These are phyloP conservation scores for Nasonia oneida DNA, from an alignment of 2,888 invertebrate species.

Conservation along the genomic window DNA sequence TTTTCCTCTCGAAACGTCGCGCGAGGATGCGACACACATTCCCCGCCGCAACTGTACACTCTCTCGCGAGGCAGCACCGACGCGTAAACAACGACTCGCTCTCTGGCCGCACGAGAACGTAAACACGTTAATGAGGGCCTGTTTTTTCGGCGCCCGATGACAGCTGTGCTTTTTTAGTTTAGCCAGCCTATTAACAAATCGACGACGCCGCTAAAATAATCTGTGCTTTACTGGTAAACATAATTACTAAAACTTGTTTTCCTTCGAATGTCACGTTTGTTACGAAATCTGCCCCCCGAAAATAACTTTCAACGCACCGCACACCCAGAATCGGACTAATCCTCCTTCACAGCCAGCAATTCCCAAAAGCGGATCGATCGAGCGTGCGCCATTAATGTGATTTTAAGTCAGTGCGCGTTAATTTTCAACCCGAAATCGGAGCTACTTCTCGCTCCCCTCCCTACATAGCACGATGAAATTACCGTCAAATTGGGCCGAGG, in stretches of 20 bases:
- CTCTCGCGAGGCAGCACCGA: not conserved
- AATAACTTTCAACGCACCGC: not conserved
- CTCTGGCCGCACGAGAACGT: not conserved
- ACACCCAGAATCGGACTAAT: not conserved
- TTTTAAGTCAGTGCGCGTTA: conserved; percentile 11
- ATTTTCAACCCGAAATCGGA: not conserved
- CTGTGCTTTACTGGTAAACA: not conserved
- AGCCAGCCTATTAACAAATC: too few relatives aligned
- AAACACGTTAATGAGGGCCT: conserved; percentile 29
- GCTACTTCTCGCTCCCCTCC: not conserved
- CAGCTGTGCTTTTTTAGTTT: not conserved
- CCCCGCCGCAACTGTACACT: not conserved
- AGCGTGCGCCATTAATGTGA: conserved; percentile 24
- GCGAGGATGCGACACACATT: conserved; percentile 67
- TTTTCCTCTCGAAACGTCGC: conserved; percentile 65
- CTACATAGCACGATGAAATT: not conserved
- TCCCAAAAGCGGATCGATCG: conserved; percentile 1
- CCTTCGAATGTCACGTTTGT: not conserved
- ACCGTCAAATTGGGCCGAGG: conserved; percentile 13
- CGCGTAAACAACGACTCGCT: conserved; percentile 28
- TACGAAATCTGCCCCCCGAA: too few relatives aligned
- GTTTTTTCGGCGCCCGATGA: conserved; percentile 18
- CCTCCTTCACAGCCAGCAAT: conserved; percentile 4
- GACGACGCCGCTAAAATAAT: not conserved
- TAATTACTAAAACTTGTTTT: too few relatives aligned